Conservation (phyloP, 2,797 vertebrate species). For the Chiroxiphia lanceolata region DNA sequence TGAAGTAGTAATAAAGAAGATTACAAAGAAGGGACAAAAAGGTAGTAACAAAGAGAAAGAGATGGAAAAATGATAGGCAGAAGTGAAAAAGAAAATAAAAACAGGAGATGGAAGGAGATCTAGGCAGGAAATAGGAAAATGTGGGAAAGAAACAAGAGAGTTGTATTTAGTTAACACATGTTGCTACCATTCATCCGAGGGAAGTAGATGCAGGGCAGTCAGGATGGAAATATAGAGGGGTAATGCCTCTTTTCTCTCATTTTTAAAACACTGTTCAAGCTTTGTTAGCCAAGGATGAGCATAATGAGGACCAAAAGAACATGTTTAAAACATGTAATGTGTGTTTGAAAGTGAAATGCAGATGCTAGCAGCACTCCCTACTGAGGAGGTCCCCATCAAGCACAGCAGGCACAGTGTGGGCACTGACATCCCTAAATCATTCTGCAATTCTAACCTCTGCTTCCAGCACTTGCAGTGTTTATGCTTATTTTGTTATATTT, state of each 20-base stretch:
- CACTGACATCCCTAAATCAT: background rate
- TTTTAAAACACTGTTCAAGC: background rate
- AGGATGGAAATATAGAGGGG: background rate
- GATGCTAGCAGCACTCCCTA: background rate
- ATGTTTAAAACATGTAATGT: background rate
- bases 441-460: background rate
- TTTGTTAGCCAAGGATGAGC: background rate
- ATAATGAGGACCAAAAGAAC: background rate
- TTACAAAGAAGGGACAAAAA: background rate
- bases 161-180: background rate
- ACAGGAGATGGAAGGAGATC: background rate
- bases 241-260: background rate
- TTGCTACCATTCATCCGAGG: background rate
- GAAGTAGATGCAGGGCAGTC: background rate
- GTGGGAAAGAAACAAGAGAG: background rate
- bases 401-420: accelerated
- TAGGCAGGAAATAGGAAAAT: background rate
- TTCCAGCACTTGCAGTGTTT: background rate
- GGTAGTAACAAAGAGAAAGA: background rate
- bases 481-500: background rate
- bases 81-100: conserved; percentile 11
- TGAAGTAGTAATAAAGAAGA: background rate
- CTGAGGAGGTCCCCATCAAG: background rate
- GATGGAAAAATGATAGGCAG: background rate
- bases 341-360: background rate